Evolutionary conservation across 2,797 vertebrate species (phyloP), one percentile per base, ranked within the genome.

Genomic region (Tenualosa thibaudeaui): DNA sequence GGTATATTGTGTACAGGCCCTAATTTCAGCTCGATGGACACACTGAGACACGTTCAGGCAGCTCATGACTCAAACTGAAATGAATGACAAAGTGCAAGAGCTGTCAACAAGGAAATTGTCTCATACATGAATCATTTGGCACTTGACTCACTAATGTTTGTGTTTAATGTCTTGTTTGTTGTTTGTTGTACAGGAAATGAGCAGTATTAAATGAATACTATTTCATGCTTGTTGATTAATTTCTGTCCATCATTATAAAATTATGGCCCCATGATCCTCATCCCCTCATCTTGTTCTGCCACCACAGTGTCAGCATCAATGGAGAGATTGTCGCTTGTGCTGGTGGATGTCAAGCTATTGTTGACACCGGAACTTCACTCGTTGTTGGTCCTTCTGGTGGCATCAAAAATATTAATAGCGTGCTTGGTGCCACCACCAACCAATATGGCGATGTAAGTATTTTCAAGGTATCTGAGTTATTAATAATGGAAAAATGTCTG

Each of bases 301-400:
- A 46, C 22, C 43, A 40, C 87, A 89, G 88, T 13, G 83, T 89
- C 26, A 88, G 81, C 7, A 84, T 89, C 71, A 85, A 87, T 31
- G 88, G 88, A 8, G n/a, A 85, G 8, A 6, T 83, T 7, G 88
- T 89, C 40, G 87, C 88, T 22, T 89, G 88, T 43, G 40, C 49
- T 1, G 81, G 81, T 24, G 88, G 88, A 13, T 89, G 88, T 58
- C 87, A 86, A 82, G 88, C 88, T 26, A 88, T 89, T 26, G 82
- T 89, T 5, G 88, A 89, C 62, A 89, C 86, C 13, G 88, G 88
- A 9, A 89, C 88, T 56, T 87, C 88, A 24, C 81, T 84, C 3
- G 82, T 89, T 31, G 22, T 78, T 12, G 88, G 88, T 4, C 84
- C 87, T 2, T 24, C 6, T 10, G 1, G 1, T 19, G 85, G 82